Base-by-base conservation (phyloP, 2,797 vertebrate species). In the Labroides dimidiatus region DNA sequence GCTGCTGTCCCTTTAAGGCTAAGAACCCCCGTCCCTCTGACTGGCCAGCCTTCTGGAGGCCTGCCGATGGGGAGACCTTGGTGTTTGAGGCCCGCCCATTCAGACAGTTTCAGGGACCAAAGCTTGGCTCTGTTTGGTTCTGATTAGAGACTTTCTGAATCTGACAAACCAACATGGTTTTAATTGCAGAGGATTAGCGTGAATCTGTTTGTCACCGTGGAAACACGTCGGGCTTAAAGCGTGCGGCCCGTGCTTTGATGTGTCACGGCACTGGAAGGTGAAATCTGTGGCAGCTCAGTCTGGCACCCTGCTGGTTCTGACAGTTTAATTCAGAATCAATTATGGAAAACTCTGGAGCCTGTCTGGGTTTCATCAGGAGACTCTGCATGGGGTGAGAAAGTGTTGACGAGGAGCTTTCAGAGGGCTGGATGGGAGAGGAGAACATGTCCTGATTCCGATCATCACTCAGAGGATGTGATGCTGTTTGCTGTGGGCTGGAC, bases 311-410 rank as follows among this genome's bases (percentile, higher is more conserved):
- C 76, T 75, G 74, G 7, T 50, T 60, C 60, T 64, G 74, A 84
- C 75, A 71, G 67, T 76, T 81, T 73, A 66, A 78, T 83, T 86
- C 68, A 75, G 57, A 83, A 65, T 45, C 77, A 80, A 85, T 81
- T 78, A 80, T 71, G 58, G 48, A 50, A 71, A 77, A 82, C 48
- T 71, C 53, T 75, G 61, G 55, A 69, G 75, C 74, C 74, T 65
- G 59, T 72, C 58, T 69, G 41, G 4, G 44, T 69, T 63, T 80
- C 27, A 16, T 74, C 75, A 55, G n/a, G 49, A 41, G 52, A 69
- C 42, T 37, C 63, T 8, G 24, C 20, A 59, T 48, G 57, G 49
- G 58, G 41, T 59, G 61, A n/a, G 59, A 49, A 71, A 61, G 54
- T 64, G 66, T 56, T 80, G 64, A 55, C 59, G 42, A 54, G 16